Conservation (phyloP, 2,113 vertebrate species). For the Machaerirhynchus nigripectus region DNA sequence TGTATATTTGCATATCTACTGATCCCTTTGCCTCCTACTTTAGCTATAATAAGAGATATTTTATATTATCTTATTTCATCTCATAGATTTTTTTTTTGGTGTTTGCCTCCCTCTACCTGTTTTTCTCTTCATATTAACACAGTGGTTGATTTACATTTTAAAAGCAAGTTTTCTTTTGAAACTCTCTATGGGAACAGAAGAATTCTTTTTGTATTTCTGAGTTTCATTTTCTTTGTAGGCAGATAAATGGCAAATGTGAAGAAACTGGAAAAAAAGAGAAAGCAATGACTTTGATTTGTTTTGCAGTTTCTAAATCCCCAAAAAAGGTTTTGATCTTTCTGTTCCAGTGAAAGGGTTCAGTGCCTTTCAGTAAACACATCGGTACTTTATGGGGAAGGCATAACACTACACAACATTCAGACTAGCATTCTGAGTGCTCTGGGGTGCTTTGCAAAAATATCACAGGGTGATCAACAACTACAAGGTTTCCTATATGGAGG, state of each 20-base stretch:
- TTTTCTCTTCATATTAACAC: background rate
- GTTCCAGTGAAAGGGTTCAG: background rate
- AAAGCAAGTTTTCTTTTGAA: conserved; percentile 40
- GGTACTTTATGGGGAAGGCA: background rate
- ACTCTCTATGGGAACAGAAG: background rate
- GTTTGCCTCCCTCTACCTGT: background rate
- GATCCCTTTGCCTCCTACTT: background rate
- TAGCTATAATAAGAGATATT: background rate
- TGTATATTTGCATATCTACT: background rate
- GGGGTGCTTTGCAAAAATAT: background rate
- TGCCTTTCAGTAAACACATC: conserved; percentile 7
- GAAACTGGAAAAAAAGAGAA: background rate
- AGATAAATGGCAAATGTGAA: conserved; percentile 10
- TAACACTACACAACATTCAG: background rate
- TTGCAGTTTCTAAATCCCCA: background rate
- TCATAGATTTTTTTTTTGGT: background rate
- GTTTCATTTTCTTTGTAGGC: conserved; percentile 27
- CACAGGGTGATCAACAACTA: background rate
- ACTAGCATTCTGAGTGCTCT: background rate
- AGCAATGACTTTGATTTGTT: conserved; percentile 26
- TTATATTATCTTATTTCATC: background rate
- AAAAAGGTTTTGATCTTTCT: conserved; percentile 20
- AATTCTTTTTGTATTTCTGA: background rate
- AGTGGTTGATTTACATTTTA: conserved; percentile 53
- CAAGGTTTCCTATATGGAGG: background rate